Evolutionary conservation across 2,888 invertebrate genomes (phyloP), one percentile per base, ranked within the genome.

Genomic region (Proisotoma minuta): DNA sequence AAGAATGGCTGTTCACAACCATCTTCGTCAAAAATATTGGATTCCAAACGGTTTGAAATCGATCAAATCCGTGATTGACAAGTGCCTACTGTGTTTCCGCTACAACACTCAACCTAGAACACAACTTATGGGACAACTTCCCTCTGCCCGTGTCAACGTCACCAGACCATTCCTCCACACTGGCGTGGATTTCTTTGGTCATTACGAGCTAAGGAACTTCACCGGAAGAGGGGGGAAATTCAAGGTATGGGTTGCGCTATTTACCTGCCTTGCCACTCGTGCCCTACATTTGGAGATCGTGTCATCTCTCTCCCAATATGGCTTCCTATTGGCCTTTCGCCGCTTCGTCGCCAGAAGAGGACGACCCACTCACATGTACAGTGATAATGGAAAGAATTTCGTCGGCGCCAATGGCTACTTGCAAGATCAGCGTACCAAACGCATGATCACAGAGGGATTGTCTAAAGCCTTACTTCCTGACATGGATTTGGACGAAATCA

Each of bases 351-450:
- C 60, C 1, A 15, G 63, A n/a, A 24, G 65, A 22, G 65, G 65
- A 18, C 60, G 53, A 50, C 66, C 68, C 1, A n/a, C 49, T 1
- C 40, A 60, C 20, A 62, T 68, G 47, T 63, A 68, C 49, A 51
- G 51, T n/a, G 70, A 70, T 29, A 66, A 68, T 28, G 70, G 68
- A 0, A 53, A 57, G 2, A 70, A 70, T 34, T 70, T 70, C 27
- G 58, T 60, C 0, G 67, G 60, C 10, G 67, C 67, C 2, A 34
- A 59, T 15, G 57, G 57, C 12, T 40, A 54, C 12, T 40, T 70
- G 28, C 4, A 8, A 5, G 29, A 59, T 8, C 50, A 39, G 1
- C 4, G 59, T 2, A 23, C 15, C 1, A n/a, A 34, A 8, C 24
- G 54, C 1, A 20, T 28, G 2, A 3, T 39, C n/a, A 23, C 48